Evolutionary conservation across 2,888 invertebrate genomes (phyloP), one percentile per base, ranked within the genome.

Genomic region (Sinhomidia bicolor): DNA sequence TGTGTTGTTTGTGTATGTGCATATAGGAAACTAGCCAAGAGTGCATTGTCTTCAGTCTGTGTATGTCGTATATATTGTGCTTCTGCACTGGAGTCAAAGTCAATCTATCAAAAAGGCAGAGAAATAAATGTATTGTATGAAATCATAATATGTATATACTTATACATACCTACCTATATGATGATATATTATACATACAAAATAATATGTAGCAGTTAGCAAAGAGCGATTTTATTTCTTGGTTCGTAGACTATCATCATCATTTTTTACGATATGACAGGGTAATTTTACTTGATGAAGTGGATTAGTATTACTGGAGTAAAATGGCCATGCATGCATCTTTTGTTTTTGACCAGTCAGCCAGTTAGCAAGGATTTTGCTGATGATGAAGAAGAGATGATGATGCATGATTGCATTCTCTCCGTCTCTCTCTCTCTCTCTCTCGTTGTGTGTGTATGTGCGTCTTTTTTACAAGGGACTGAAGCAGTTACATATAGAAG

Each of bases 251-350:
- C 14, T 47, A 76, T 36, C 32, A 76, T 60, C 36, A 54, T 57
- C 57, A 83, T 51, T 84, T 71, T 68, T 81, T 44, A 80, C 17
- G 57, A 81, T 71, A 71, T 79, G 80, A 86, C 80, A 80, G 86
- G 86, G 81, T 74, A 86, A 86, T 86, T 85, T 79, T 54, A 71
- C 10, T 81, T 86, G 86, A 86, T 86, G 82, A 84, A 83, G 88
- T 78, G 84, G 71, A 84, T 78, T 78, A 57, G 78, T 54, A 62
- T 10, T 62, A n/a, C 17, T 60, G 41, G 41, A 80, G 62, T 80
- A 23, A 44, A 62, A 41, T 80, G 60, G 26, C 78, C 60, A 57
- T 76, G 57, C 65, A 47, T 65, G n/a, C n/a, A n/a, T n/a, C 41
- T 78, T 47, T 84, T 88, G 84, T 88, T 88, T 84, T 79, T 47